These are phyloP conservation scores for Formica exsecta DNA, from an alignment of 1,140 invertebrate species.

Conservation along the genomic window DNA sequence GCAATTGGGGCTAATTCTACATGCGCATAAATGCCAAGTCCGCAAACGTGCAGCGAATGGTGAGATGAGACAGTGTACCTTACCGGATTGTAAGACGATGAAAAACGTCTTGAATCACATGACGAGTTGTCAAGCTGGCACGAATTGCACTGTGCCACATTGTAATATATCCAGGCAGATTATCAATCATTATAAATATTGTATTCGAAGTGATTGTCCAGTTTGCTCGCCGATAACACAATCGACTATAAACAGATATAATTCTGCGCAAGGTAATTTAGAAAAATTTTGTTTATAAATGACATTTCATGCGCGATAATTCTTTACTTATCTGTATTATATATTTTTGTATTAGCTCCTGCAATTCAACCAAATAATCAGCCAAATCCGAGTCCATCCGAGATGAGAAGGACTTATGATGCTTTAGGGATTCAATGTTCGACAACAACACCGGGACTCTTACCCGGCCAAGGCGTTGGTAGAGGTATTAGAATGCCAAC, in stretches of 20 bases:
- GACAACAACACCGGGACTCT: constrained; percentile 86
- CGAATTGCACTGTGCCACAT: constrained; percentile 96
- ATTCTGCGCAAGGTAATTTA: constrained; percentile 87
- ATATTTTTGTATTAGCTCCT: constrained; percentile 71
- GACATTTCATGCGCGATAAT: background rate
- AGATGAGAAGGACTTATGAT: constrained; percentile 94
- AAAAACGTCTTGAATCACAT: constrained; percentile 99
- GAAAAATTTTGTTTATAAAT: constrained; percentile 48
- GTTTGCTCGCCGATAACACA: constrained; percentile 99
- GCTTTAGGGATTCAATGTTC: constrained; percentile 92
- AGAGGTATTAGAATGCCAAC: constrained; percentile 82
- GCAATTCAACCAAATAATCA: constrained; percentile 83
- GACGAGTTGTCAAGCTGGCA: constrained; percentile 98
- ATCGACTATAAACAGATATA: constrained; percentile 93
- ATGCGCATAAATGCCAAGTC: constrained; percentile 99
- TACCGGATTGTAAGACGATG: constrained; percentile 99
- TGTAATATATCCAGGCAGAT: constrained; percentile 99
- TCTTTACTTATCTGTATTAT: constrained; percentile 60
- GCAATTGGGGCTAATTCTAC: constrained; percentile 97
- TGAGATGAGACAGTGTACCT: constrained; percentile 93
- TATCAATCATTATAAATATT: constrained; percentile 99
- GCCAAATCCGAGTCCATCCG: constrained; percentile 88
- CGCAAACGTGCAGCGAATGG: constrained; percentile 94
- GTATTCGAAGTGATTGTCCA: constrained; percentile 97
- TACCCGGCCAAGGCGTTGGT: constrained; percentile 83